Conservation (phyloP, 2,888 invertebrate species). For the Germaria angustata region DNA sequence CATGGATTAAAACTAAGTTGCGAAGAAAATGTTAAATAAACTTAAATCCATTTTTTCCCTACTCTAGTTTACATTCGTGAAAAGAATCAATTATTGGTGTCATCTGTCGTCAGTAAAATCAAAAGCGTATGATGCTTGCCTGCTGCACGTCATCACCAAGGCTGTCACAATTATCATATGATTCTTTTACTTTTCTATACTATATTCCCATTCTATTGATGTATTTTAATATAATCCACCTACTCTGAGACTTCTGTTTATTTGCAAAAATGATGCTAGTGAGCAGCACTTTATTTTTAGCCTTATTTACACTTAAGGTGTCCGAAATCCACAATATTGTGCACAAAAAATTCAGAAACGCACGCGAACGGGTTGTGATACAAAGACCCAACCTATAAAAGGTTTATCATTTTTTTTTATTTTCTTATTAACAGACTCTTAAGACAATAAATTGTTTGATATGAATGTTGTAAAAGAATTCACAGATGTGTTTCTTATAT, state of each 20-base stretch:
- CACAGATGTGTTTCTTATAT: too few relatives aligned
- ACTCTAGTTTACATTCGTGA: neutral
- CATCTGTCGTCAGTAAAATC: conserved; percentile 32
- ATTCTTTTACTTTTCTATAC: neutral
- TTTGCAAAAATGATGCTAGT: conserved; percentile 28
- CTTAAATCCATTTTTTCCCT: neutral
- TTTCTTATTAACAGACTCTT: neutral
- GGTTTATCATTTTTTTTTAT: neutral
- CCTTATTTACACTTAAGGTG: conserved; percentile 23
- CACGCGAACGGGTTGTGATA: neutral
- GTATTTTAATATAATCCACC: conserved; percentile 44
- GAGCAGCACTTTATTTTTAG: conserved; percentile 9
- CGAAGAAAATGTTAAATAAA: neutral
- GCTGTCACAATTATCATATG: neutral
- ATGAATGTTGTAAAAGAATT: too few relatives aligned
- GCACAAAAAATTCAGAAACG: neutral
- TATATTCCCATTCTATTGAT: neutral
- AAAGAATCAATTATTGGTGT: conserved; percentile 40
- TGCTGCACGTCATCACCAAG: neutral
- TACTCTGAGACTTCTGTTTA: conserved; percentile 41
- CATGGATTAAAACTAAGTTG: neutral
- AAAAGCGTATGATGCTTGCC: conserved; percentile 15
- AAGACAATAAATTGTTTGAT: neutral
- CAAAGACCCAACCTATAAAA: neutral
- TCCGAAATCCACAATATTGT: neutral